Evolutionary conservation across 1,140 invertebrate species (phyloP), one percentile per base, ranked within the genome.

Genomic region (Papilio aristodemus): DNA sequence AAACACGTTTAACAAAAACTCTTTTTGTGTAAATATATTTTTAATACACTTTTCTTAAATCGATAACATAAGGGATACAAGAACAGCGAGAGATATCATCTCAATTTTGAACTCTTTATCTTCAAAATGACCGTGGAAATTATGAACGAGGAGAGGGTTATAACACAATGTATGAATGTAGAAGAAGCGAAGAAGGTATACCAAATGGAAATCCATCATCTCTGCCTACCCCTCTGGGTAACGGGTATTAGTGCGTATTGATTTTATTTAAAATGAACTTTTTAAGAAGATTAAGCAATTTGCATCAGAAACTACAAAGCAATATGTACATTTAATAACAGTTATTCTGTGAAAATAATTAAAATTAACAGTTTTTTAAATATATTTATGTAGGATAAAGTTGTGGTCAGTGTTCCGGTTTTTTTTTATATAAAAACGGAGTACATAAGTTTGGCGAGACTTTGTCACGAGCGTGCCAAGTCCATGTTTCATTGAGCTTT

Each of bases 401-500:
- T 50, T 50, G 46, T 19, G 46, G 46, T 50, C 46, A 50, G 22
- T 4, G 46, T 50, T 50, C 22, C 8, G 0, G n/a, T n/a, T n/a
- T n/a, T 50, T 50, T 36, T 60, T 60, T 39, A 39, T 36, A 60
- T 7, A 37, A 68, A 54, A 36, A 60, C 60, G 22, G 19, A 22
- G 43, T 25, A 46, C 62, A 60, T 62, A 68, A 37, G 19, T 67
- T 76, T 76, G 74, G 71, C 74, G 27, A 54, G 69, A 50, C 62
- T 70, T 76, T 69, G 73, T 76, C 71, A 64, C 36, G 38, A n/a
- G 13, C 36, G 71, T 68, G 71, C 72, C 72, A 76, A 76, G 50
- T 73, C 60, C 74, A 71, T 76, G 74, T 76, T 73, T 76, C 71
- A 76, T 73, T 66, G 69, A 71, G 63, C n/a, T 27, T 39, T 57